Evolutionary conservation across 1,140 invertebrate genomes (phyloP).

Genomic region (Drosophila bipectinata): DNA sequence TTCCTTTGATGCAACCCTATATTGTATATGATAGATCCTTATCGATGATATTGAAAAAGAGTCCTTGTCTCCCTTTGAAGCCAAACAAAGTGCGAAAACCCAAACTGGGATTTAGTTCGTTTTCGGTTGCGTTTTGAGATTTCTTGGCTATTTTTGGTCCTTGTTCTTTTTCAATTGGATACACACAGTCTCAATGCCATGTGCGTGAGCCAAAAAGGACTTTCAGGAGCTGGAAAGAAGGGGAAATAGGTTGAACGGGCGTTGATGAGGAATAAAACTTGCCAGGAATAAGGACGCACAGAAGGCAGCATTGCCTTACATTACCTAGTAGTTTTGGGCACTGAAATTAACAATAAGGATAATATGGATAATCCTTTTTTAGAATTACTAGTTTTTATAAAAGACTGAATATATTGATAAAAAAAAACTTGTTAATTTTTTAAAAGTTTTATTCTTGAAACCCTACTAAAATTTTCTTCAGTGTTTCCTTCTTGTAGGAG

Average conservation of each 20-base stretch:
- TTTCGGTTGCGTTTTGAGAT: conserved; percentile 73
- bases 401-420: no score
- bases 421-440: no score
- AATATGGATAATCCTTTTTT: background rate
- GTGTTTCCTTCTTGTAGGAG: background rate
- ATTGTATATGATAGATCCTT: conserved; percentile 10
- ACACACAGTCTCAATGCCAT: conserved; percentile 50
- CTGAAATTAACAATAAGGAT: background rate
- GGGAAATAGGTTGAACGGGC: conserved; percentile 46
- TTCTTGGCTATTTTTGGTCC: conserved; percentile 10
- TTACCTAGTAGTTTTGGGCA: conserved; percentile 42
- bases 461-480: background rate
- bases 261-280: conserved; percentile 63
- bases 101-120: conserved; percentile 60
- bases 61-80: conserved; percentile 38
- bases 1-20: background rate
- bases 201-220: conserved; percentile 32
- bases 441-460: no score
- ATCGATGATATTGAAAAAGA: conserved; percentile 16
- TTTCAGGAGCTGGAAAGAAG: conserved; percentile 10
- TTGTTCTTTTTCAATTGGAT: conserved; percentile 63
- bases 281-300: conserved; percentile 25
- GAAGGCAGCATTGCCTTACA: conserved; percentile 17
- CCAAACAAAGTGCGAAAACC: conserved; percentile 23
- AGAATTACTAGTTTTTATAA: no score